phyloP scores from a whole-genome alignment of 2,888 invertebrate genomes.

The Eilema sororculum region DNA sequence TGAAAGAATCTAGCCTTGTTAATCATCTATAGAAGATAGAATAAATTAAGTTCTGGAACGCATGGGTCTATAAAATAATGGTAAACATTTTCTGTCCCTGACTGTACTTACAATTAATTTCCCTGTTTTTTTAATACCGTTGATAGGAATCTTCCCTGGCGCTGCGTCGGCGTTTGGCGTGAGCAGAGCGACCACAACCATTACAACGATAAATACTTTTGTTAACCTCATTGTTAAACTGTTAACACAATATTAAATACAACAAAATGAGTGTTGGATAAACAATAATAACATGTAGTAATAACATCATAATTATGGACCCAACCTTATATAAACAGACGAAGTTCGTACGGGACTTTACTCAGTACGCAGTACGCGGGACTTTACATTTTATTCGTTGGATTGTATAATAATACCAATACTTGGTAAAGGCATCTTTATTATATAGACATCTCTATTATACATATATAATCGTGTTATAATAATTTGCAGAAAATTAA shows the following conservation, averaged over 20 bases:
- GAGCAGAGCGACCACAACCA: conserved; percentile 36
- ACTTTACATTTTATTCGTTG: not conserved
- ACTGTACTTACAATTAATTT: conserved; percentile 57
- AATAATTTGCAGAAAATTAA: no score
- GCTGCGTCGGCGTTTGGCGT: conserved; percentile 39
- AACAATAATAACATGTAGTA: not conserved
- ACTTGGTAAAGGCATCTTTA: no score
- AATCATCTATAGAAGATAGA: no score
- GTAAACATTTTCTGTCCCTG: no score
- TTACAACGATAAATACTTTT: conserved; percentile 34
- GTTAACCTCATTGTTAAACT: conserved; percentile 49
- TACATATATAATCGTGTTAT: no score
- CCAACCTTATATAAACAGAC: conserved; percentile 3
- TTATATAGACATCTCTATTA: no score
- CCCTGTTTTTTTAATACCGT: conserved; percentile 56
- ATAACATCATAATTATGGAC: not conserved
- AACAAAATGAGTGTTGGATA: not conserved
- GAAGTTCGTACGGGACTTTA: conserved; percentile 13
- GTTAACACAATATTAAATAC: not conserved
- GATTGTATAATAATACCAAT: not conserved
- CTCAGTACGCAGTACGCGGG: conserved; percentile 9
- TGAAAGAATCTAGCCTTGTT: no score
- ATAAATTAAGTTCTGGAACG: no score
- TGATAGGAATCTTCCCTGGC: conserved; percentile 61
- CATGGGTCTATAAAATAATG: no score